Evolutionary conservation across 2,888 invertebrate genomes (phyloP), one percentile per base, ranked within the genome.

Genomic region (Arrhopalites spinosus): DNA sequence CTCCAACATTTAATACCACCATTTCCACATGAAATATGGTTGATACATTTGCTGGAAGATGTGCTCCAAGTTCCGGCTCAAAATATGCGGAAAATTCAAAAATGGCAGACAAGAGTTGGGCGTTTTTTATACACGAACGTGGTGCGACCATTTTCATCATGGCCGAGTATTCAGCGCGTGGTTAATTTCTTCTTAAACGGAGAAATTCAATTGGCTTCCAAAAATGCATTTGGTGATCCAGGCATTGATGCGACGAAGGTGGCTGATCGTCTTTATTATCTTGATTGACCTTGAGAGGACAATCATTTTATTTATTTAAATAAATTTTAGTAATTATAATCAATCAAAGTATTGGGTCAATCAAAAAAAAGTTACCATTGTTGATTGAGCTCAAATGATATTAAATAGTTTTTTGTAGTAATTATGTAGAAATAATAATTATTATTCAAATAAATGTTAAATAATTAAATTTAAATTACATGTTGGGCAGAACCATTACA

Each of bases 141-240:
- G 27, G 7, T 11, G 13, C 59, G 13, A 5, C 59, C 25, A 7
- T 23, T 59, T 23, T 23, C 13, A 23, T 13, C 2, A 2, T 59
- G 23, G 8, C 59, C 59, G 13, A 2, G 13, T 13, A 25, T 59
- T 25, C 8, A 59, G 13, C 1, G 13, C n/a, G 25, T 50, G 25
- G 3, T 20, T 17, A 69, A 69, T 29, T 7, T 11, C 5, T 3
- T 27, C 2, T 15, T n/a, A 7, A 1, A 13, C 25, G 47, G 69
- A 17, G 50, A 29, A 53, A 8, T 69, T 3, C 47, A 50, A 50
- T 50, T 47, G 20, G 53, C 50, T 17, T 50, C 50, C 20, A 50
- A 25, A 2, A 29, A 50, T n/a, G 53, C 29, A 5, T 69, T 69
- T 29, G 70, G 70, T 27, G 25, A 50, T 50, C 50, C 69, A 15